Conservation (phyloP, 2,113 vertebrate species). For the Orthonyx spaldingii region DNA sequence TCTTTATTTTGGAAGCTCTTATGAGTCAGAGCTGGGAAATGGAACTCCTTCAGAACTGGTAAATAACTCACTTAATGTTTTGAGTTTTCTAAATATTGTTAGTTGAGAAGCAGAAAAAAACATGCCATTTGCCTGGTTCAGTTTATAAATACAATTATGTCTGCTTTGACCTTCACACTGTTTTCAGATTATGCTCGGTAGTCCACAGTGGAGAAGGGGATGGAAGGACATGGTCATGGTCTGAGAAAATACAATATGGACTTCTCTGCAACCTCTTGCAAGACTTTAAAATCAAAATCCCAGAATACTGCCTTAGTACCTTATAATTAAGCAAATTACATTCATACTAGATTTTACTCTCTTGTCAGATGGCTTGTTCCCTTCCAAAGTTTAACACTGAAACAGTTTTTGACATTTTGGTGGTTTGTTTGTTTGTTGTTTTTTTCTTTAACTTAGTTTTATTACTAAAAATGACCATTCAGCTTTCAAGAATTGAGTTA, state of each 20-base stretch:
- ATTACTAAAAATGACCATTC: background rate
- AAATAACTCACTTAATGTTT: background rate
- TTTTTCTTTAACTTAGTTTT: background rate
- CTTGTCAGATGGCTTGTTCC: background rate
- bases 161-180: background rate
- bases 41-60: constrained; percentile 83
- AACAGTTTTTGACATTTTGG: background rate
- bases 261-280: background rate
- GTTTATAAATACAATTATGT: background rate
- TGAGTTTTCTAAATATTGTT: background rate
- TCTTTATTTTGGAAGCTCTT: constrained; percentile 95
- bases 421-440: background rate
- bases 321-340: background rate
- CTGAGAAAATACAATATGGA: background rate
- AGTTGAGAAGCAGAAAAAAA: background rate
- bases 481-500: background rate
- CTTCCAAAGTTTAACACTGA: background rate
- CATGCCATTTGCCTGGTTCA: background rate
- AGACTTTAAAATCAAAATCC: background rate
- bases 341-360: background rate
- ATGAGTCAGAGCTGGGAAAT: constrained; percentile 87
- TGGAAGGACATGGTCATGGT: background rate
- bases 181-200: background rate
- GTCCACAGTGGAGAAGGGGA: background rate
- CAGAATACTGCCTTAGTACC: background rate